Evolutionary conservation across 1,140 invertebrate genomes (phyloP).

Genomic region (Scylla paramamosain): DNA sequence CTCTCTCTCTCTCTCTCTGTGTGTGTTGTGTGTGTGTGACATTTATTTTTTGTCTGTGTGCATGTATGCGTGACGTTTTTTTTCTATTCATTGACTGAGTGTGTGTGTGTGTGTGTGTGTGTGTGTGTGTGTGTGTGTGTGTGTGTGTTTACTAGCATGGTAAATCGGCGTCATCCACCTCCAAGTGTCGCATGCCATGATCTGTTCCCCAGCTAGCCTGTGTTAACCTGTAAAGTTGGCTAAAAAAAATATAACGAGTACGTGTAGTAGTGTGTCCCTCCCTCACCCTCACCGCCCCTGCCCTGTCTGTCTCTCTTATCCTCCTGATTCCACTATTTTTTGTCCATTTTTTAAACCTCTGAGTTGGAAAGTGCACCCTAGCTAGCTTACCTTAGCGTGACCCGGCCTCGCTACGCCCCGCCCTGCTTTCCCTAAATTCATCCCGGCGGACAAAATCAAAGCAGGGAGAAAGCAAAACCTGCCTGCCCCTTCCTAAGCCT

Average conservation of each 20-base stretch:
- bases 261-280: not conserved
- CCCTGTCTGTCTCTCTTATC: not conserved
- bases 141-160: not conserved
- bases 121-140: no score
- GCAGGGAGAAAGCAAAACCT: not conserved
- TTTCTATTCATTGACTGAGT: no score
- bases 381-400: not conserved
- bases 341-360: not conserved
- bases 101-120: no score
- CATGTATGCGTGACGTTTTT: no score
- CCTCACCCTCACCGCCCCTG: not conserved
- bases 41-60: no score
- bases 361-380: no score
- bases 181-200: not conserved
- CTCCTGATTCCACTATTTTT: not conserved
- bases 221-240: not conserved
- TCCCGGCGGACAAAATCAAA: not conserved
- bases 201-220: not conserved
- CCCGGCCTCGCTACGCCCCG: not conserved
- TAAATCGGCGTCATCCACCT: not conserved
- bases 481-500: no score
- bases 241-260: not conserved
- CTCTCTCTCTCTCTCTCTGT: no score
- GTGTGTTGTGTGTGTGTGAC: no score
- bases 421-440: not conserved